Evolutionary conservation across 1,140 invertebrate species (phyloP).

Genomic region (Saxidomus purpurata): DNA sequence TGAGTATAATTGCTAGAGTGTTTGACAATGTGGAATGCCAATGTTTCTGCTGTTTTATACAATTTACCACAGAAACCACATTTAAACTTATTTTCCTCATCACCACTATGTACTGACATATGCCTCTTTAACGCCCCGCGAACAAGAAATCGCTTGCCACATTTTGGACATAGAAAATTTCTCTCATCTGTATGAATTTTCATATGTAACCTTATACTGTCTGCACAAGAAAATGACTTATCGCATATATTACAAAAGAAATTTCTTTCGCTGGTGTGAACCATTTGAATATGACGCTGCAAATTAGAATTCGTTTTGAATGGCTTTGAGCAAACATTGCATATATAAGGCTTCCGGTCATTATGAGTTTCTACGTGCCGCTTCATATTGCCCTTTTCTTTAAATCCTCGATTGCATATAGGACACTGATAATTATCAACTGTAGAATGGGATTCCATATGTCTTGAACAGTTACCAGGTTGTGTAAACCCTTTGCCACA

Average conservation of each 20-base stretch:
- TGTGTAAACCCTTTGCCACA: slow-evolving; percentile 30
- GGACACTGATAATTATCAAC: neutral
- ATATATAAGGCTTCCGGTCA: neutral
- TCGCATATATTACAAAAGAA: slow-evolving; percentile 73
- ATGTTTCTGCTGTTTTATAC: slow-evolving; percentile 88
- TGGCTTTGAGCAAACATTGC: slow-evolving; percentile 23
- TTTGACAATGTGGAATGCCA: slow-evolving; percentile 88
- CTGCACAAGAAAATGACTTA: slow-evolving; percentile 71
- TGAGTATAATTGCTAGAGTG: slow-evolving; percentile 53
- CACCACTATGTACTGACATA: slow-evolving; percentile 69
- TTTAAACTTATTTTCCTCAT: slow-evolving; percentile 72
- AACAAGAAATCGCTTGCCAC: slow-evolving; percentile 76
- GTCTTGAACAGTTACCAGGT: slow-evolving; percentile 4
- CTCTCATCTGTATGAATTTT: slow-evolving; percentile 87
- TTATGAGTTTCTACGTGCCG: slow-evolving; percentile 38
- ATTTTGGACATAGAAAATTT: slow-evolving; percentile 79
- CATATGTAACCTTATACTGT: slow-evolving; percentile 73
- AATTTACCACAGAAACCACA: slow-evolving; percentile 87
- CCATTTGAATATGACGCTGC: slow-evolving; percentile 55
- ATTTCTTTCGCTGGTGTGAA: slow-evolving; percentile 70
- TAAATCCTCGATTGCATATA: slow-evolving; percentile 22
- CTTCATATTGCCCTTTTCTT: slow-evolving; percentile 52
- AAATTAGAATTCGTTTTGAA: slow-evolving; percentile 67
- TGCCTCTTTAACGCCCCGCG: slow-evolving; percentile 69
- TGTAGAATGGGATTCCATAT: neutral